Evolutionary conservation across 2,113 vertebrate genomes (phyloP), one percentile per base, ranked within the genome.

Genomic region (Nanorana parkeri): DNA sequence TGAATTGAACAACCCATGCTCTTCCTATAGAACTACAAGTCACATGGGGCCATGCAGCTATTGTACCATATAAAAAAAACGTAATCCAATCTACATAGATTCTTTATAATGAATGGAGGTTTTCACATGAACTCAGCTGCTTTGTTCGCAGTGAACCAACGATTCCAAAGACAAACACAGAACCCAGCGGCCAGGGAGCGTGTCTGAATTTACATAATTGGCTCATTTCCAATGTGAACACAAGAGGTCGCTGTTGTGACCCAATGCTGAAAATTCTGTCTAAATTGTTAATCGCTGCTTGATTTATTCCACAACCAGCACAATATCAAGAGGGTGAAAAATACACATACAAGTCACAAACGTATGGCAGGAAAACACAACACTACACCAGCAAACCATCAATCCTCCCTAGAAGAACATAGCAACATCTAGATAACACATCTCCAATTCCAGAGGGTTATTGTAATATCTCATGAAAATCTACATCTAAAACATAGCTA

Each of bases 231-330:
- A 55, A n/a, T 85, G 71, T 66, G 81, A 80, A 84, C 93, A 91
- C 92, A 89, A 92, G 93, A 90, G 91, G 93, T 92, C 92, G 91
- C 92, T 91, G 87, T 87, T 89, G 86, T 41, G 86, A 90, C 77
- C 90, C 74, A 66, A 67, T 84, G 77, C 68, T 66, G 51, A 68
- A 84, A 87, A 84, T 63, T 72, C 78, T 77, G 47, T 66, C 80
- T 78, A 83, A 85, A 86, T 13, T 85, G 84, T 63, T 87, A 84
- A 89, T 85, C 64, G 65, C 58, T 55, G 47, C 82, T 80, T 85
- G 77, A 85, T 85, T 52, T 85, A 85, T 81, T 84, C 72, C 68
- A 73, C 72, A 80, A 81, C 32, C 84, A 83, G 84, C 41, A 81
- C 55, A 63, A 41, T 68, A 52, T 51, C 58, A 71, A 82, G 63